A percentile compares a stretch with the other conserved stretches of the same genome.
phyloP scores from a whole-genome alignment of 2,888 invertebrate species.

The Tortrix viridana region DNA sequence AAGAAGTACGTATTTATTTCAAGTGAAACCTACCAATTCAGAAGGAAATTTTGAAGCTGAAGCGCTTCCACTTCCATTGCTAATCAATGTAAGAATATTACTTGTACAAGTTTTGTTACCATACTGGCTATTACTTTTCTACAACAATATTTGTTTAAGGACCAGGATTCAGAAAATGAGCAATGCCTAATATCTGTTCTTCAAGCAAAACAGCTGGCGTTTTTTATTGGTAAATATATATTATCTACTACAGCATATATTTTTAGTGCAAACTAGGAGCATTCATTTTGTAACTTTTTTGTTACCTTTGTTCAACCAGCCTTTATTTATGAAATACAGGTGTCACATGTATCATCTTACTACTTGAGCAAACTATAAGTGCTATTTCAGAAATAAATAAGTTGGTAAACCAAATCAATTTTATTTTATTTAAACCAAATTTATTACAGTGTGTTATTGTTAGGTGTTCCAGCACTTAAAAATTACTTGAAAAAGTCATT shows the following conservation, averaged over 20 bases:
- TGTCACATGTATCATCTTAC: no score
- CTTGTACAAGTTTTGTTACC: neutral
- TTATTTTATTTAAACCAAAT: no score
- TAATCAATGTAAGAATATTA: conserved; percentile 25
- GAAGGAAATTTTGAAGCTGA: conserved; percentile 21
- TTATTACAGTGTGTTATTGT: no score
- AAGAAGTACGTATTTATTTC: conserved; percentile 21
- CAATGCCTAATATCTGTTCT: conserved; percentile 24
- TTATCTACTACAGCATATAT: neutral
- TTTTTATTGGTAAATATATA: conserved; percentile 28
- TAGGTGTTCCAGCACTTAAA: no score
- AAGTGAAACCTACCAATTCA: conserved; percentile 21
- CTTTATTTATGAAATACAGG: no score
- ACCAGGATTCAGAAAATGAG: conserved; percentile 24
- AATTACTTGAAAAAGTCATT: no score
- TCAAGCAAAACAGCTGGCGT: conserved; percentile 27
- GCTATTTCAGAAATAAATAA: no score
- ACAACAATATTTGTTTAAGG: conserved; percentile 20
- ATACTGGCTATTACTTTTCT: neutral
- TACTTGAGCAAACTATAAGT: no score
- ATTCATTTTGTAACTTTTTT: no score
- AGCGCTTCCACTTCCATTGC: conserved; percentile 27
- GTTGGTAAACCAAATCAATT: no score
- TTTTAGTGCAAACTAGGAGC: no score
- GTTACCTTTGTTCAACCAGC: no score